Conservation (phyloP, 64 coral and sea anemone genomes). For the Porites australiensis region DNA sequence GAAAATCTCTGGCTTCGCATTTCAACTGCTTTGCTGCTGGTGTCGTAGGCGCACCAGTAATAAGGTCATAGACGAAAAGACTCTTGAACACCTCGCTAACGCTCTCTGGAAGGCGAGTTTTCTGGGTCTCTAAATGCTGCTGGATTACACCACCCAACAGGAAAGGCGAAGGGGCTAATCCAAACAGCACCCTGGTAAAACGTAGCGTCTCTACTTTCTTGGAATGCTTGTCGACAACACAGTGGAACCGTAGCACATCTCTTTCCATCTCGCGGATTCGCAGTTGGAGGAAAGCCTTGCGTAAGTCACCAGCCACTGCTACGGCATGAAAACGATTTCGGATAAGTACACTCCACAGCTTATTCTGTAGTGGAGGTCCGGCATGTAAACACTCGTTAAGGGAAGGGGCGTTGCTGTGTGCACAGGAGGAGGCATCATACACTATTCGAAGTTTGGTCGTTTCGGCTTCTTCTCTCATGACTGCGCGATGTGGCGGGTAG, state of each 20-base stretch:
- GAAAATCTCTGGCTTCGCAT: conserved; percentile 27
- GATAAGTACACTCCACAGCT: conserved; percentile 63
- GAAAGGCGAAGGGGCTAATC: conserved; percentile 45
- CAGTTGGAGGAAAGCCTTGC: conserved; percentile 58
- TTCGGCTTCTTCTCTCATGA: conserved; percentile 5
- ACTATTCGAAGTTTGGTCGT: conserved; percentile 8
- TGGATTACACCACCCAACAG: conserved; percentile 32
- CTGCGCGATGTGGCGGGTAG: not conserved
- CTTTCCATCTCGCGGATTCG: conserved; percentile 40
- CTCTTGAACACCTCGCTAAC: conserved; percentile 11
- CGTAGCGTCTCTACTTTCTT: conserved; percentile 28
- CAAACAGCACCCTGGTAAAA: conserved; percentile 61
- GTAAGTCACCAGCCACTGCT: conserved; percentile 48
- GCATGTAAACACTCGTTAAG: conserved; percentile 62
- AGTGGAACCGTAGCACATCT: conserved; percentile 60
- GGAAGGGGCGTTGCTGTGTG: not conserved
- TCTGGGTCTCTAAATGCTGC: conserved; percentile 30
- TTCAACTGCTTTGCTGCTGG: conserved; percentile 41
- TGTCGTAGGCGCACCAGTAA: conserved; percentile 31
- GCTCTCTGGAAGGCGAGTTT: not conserved
- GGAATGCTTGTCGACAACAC: conserved; percentile 28
- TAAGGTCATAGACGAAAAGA: conserved; percentile 46
- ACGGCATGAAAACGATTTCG: conserved; percentile 64
- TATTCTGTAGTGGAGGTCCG: conserved; percentile 40
- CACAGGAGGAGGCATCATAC: conserved; percentile 33